Percentiles rank a stretch among this genome's conserved stretches.
Evolutionary conservation across 2,797 vertebrate genomes (phyloP).

Genomic region (Eleutherodactylus coqui): DNA sequence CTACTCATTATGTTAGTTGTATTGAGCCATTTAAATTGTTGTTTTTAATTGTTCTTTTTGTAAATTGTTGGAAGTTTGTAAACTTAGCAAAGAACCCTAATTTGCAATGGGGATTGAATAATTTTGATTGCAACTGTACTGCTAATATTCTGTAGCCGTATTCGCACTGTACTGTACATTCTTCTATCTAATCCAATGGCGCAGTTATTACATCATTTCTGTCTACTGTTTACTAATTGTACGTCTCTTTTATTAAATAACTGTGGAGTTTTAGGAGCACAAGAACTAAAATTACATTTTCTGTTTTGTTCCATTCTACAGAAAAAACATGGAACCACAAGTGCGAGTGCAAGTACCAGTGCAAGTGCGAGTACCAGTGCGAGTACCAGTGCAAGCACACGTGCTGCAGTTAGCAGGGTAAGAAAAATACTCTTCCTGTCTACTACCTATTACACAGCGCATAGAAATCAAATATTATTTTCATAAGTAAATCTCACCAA

Average conservation of each 20-base stretch:
- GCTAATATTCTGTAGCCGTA: too few species aligned
- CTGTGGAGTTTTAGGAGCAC: neutral
- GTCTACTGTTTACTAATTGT: neutral
- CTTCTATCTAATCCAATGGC: neutral
- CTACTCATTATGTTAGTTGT: too few species aligned
- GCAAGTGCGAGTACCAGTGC: constrained; percentile 31
- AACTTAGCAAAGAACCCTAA: too few species aligned
- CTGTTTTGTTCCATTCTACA: constrained; percentile 10
- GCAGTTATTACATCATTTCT: neutral
- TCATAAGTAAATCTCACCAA: too few species aligned
- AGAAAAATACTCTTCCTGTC: neutral
- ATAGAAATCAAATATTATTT: neutral
- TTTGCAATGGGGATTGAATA: too few species aligned
- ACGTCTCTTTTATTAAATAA: neutral
- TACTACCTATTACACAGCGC: neutral
- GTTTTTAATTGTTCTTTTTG: too few species aligned
- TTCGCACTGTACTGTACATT: too few species aligned
- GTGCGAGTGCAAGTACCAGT: constrained; percentile 13
- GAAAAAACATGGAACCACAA: constrained; percentile 26
- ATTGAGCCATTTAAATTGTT: too few species aligned
- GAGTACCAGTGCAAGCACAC: constrained; percentile 11
- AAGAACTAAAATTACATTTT: neutral
- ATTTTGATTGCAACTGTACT: too few species aligned
- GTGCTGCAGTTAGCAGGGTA: constrained; percentile 49
- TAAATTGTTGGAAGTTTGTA: too few species aligned